Evolutionary conservation across 2,113 vertebrate genomes (phyloP), one percentile per base, ranked within the genome.

Genomic region (Elaphurus davidianus): DNA sequence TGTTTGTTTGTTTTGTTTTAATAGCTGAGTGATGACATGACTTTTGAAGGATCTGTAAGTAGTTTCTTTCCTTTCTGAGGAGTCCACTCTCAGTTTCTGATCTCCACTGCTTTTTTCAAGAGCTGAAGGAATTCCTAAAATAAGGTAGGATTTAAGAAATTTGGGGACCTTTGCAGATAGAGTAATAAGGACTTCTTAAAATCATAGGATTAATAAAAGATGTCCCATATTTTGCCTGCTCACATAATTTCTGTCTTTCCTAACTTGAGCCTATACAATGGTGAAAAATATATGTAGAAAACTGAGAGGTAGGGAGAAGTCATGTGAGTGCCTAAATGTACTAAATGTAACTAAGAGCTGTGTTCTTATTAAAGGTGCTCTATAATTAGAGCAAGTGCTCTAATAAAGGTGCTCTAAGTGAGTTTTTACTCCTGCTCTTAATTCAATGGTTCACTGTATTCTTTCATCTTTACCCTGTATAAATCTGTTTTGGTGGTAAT

Each of bases 101-200:
- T 5, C 12, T 60, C 60, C 57, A 74, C 60, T 28, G 28, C 6
- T 36, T 87, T 88, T 86, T 28, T 85, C 60, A 93, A 86, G 71
- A 90, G 21, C 33, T 87, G 50, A 97, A 97, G 27, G 17, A 92
- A 96, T 93, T 97, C 13, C 43, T 87, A 40, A 57, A 88, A 87
- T 33, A 88, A 88, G 6, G 13, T 79, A 30, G 76, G 55, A 87
- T 92, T 94, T 85, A 52, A 84, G 59, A 85, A 92, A 84, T 67
- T 40, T 57, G 23, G 62, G 85, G 79, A 91, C 12, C 25, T 86
- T 79, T 71, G 11, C 8, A 74, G 89, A 55, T 81, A n/a, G 33
- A 71, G 19, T 36, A 74, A 74, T 45, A 76, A 86, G 23, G 87
- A 71, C 33, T 85, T 91, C 33, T 59, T 82, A 30, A 91, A 92